A percentile compares a stretch with the other conserved stretches of the same genome.
Conservation (phyloP, 2,888 invertebrate genomes). For the Drosophila pullipes region DNA sequence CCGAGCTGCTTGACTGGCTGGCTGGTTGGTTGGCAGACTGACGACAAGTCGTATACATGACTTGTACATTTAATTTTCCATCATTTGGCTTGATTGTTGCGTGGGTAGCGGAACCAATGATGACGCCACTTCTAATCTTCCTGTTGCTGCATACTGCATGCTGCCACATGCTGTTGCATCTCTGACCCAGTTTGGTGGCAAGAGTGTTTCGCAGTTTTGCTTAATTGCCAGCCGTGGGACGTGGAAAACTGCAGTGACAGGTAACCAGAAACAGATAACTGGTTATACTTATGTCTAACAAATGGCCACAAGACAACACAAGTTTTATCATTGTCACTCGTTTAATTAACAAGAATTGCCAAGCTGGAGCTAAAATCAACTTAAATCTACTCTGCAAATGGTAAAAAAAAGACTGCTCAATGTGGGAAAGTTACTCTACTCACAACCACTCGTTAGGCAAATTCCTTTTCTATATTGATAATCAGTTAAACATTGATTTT, state of each 20-base stretch:
- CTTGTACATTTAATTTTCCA: constrained; percentile 79
- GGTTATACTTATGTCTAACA: constrained; percentile 42
- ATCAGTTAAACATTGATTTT: neutral
- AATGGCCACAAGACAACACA: constrained; percentile 33
- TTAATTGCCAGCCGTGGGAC: constrained; percentile 72
- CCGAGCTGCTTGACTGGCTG: constrained; percentile 16
- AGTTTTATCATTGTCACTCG: constrained; percentile 58
- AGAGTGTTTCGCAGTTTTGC: constrained; percentile 49
- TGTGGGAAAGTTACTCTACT: neutral
- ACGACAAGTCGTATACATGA: constrained; percentile 78
- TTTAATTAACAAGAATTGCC: constrained; percentile 57
- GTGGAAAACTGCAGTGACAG: constrained; percentile 25
- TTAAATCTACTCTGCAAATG: neutral
- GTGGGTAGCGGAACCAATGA: constrained; percentile 60
- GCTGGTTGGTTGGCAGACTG: constrained; percentile 27
- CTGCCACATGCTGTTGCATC: constrained; percentile 27
- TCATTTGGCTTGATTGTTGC: constrained; percentile 67
- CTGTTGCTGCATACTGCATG: constrained; percentile 15
- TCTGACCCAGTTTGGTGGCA: constrained; percentile 55
- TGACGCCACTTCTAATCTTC: constrained; percentile 37
- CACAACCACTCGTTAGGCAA: neutral
- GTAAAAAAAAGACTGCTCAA: neutral
- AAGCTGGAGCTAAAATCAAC: neutral
- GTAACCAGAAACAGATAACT: constrained; percentile 30
- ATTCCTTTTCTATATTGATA: neutral